Conservation (phyloP, 2,797 vertebrate species). For the Cossypha caffra region DNA sequence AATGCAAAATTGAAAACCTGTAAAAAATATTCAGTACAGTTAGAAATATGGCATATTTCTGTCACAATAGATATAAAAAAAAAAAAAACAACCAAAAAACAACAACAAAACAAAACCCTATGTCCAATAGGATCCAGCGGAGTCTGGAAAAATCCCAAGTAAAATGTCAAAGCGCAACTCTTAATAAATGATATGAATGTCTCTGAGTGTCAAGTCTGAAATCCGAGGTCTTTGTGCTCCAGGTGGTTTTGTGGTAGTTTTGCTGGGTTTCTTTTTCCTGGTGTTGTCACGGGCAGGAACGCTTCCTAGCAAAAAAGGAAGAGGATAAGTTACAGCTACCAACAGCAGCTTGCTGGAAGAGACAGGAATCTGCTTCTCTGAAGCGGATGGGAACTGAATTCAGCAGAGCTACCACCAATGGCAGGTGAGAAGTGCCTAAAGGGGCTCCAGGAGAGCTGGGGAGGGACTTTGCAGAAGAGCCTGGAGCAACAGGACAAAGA, state of each 20-base stretch:
- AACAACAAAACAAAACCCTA: background rate
- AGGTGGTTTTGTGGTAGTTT: slow-evolving; percentile 66
- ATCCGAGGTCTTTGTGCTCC: slow-evolving; percentile 67
- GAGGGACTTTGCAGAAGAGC: background rate
- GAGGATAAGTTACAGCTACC: background rate
- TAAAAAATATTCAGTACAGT: slow-evolving; percentile 71
- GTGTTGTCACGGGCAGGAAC: background rate
- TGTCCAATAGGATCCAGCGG: slow-evolving; percentile 53
- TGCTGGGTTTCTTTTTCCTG: slow-evolving; percentile 59
- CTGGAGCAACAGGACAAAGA: background rate
- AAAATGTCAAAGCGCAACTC: slow-evolving; percentile 68
- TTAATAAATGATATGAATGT: slow-evolving; percentile 63
- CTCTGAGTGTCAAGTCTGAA: slow-evolving; percentile 67
- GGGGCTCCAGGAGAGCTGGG: background rate
- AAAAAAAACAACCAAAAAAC: background rate
- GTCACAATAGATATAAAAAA: slow-evolving; percentile 44
- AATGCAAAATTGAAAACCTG: slow-evolving; percentile 64
- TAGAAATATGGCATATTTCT: slow-evolving; percentile 72
- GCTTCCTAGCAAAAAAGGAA: background rate
- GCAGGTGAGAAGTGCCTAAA: background rate
- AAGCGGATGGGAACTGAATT: background rate
- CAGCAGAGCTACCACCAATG: background rate
- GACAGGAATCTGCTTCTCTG: background rate
- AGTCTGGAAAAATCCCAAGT: slow-evolving; percentile 68
- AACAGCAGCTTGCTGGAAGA: background rate